A percentile compares a stretch with the other conserved stretches of the same genome.
phyloP scores from a whole-genome alignment of 2,113 vertebrate species.

The Rhinolophus ferrumequinum region DNA sequence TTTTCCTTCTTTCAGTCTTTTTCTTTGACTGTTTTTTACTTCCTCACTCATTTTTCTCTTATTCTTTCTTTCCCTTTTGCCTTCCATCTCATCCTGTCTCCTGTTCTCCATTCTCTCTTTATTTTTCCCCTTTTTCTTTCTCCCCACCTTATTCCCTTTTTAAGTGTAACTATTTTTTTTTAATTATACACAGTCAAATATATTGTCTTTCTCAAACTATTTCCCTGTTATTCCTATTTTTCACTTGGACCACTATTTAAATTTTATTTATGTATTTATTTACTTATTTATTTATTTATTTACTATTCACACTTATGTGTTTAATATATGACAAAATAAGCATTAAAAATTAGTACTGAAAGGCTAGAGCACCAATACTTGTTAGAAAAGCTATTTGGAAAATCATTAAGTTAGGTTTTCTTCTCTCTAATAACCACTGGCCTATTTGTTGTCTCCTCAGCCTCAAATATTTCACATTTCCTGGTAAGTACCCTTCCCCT shows the following conservation, averaged over 20 bases:
- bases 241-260: background rate
- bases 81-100: background rate
- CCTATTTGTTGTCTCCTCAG: background rate
- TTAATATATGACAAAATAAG: background rate
- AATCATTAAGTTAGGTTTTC: background rate
- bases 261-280: background rate
- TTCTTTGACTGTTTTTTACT: background rate
- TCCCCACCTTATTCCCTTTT: background rate
- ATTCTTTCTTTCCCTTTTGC: background rate
- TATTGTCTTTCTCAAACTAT: background rate
- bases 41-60: background rate
- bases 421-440: background rate
- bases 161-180: background rate
- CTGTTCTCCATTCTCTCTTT: background rate
- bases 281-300: background rate
- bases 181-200: too few species aligned
- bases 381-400: background rate
- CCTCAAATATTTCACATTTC: background rate
- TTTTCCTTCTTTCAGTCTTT: background rate
- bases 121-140: background rate
- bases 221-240: background rate
- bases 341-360: background rate
- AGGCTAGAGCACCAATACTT: background rate
- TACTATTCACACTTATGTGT: background rate
- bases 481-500: background rate